Conservation (phyloP, 1,140 invertebrate genomes). For the Glomeris maerens region DNA sequence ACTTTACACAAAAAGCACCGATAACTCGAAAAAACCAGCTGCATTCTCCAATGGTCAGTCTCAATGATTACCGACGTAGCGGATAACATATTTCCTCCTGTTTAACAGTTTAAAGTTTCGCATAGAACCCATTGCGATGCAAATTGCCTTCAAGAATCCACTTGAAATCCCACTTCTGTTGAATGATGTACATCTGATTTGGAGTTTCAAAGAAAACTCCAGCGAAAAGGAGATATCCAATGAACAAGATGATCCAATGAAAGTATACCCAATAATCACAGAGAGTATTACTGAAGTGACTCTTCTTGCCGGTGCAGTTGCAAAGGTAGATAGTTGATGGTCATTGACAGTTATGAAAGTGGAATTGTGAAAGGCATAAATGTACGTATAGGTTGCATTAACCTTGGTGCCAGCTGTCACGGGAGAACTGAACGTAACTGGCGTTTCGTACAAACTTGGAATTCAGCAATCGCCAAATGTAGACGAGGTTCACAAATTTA, state of each 20-base stretch:
- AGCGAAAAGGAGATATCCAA: slow-evolving; percentile 27
- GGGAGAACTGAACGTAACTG: slow-evolving; percentile 5
- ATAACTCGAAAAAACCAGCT: slow-evolving; percentile 48
- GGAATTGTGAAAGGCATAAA: slow-evolving; percentile 22
- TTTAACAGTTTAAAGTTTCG: slow-evolving; percentile 23
- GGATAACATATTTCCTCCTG: slow-evolving; percentile 7
- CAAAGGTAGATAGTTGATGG: slow-evolving; percentile 10
- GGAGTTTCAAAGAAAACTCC: slow-evolving; percentile 46
- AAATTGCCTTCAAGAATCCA: slow-evolving; percentile 60
- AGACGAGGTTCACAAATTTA: neutral
- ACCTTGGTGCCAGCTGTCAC: neutral
- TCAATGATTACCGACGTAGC: slow-evolving; percentile 10
- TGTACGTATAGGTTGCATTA: slow-evolving; percentile 16
- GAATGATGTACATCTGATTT: slow-evolving; percentile 59
- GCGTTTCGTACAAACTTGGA: slow-evolving; percentile 2
- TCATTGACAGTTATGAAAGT: slow-evolving; percentile 16
- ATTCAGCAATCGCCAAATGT: neutral
- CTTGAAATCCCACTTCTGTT: slow-evolving; percentile 58
- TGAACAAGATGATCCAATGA: neutral
- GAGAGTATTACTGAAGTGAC: slow-evolving; percentile 9
- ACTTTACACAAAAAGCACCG: slow-evolving; percentile 43
- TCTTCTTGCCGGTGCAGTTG: slow-evolving; percentile 15
- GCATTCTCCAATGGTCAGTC: slow-evolving; percentile 49
- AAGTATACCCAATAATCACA: slow-evolving; percentile 1
- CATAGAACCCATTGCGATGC: slow-evolving; percentile 64